Evolutionary conservation across 1,140 invertebrate genomes (phyloP), one percentile per base, ranked within the genome.

Genomic region (Aphidius ervi): DNA sequence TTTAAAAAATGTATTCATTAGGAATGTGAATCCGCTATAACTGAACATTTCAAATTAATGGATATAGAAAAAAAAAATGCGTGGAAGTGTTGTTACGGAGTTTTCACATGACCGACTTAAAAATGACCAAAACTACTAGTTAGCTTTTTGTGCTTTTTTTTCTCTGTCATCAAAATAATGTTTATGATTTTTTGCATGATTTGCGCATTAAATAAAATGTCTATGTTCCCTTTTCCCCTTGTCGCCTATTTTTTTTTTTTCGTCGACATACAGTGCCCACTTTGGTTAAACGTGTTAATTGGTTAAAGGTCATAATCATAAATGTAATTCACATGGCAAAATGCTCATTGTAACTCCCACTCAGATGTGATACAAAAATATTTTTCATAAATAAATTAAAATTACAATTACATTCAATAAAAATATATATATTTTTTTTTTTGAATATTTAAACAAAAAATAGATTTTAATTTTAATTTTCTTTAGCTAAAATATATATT

Each of bases 51-150:
- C 4, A 31, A 31, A 31, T 31, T 31, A 31, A 31, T 31, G 23
- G 23, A 31, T 31, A 31, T 31, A 31, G 23, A 31, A 31, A 31
- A 31, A 31, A 37, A 45, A 45, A 58, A 56, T 31, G 57, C 37
- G 46, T 16, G 64, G 52, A 54, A 52, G 42, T 55, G n/a, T 31
- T 48, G 56, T 55, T 60, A 63, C 59, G 56, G 63, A 73, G 69
- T 71, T 71, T 54, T n/a, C 70, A 69, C 69, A 72, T 70, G 72
- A 72, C 70, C 72, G 72, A 71, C 69, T 71, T 74, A 67, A 62
- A 66, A 46, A 46, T 56, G 41, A 37, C 55, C 54, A 31, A 31
- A 31, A 31, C 2, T 31, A 31, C 23, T 31, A 31, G 23, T 31
- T 31, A 31, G 4, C 2, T 4, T 31, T 31, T 45, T n/a, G 54